Conservation (phyloP, 2,113 vertebrate species). For the Conger conger region DNA sequence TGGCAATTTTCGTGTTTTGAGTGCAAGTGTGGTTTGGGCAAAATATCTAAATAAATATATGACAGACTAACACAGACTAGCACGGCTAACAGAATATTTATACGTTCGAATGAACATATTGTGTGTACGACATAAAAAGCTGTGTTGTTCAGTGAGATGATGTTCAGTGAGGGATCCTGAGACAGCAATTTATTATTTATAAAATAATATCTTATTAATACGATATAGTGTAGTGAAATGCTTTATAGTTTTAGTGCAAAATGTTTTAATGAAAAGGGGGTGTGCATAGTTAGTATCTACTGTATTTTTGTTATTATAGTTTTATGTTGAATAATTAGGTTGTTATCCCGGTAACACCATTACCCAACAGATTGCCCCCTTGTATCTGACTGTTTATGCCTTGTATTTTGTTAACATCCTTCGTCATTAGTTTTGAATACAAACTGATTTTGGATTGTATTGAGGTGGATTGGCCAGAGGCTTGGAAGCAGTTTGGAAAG, state of each 20-base stretch:
- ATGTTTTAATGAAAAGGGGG: not conserved
- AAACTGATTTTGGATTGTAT: not conserved
- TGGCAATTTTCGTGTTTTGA: no score
- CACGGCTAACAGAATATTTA: no score
- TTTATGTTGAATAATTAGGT: not conserved
- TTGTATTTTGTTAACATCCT: not conserved
- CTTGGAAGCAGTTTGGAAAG: not conserved
- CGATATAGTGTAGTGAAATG: not conserved
- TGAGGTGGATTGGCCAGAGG: not conserved
- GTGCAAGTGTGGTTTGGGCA: no score
- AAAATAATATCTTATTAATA: no score
- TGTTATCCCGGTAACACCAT: not conserved
- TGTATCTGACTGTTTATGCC: not conserved
- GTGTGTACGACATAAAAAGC: not conserved
- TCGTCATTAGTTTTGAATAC: conserved; percentile 12
- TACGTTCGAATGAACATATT: not conserved
- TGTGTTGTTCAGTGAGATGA: not conserved
- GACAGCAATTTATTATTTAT: no score
- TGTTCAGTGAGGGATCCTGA: not conserved
- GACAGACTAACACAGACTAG: no score
- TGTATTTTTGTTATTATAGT: not conserved
- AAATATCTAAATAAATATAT: no score
- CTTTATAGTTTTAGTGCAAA: not conserved
- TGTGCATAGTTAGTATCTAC: not conserved
- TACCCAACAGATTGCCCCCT: not conserved